These are phyloP conservation scores for Fragum fragum DNA, from an alignment of 2,888 invertebrate species.

Conservation along the genomic window DNA sequence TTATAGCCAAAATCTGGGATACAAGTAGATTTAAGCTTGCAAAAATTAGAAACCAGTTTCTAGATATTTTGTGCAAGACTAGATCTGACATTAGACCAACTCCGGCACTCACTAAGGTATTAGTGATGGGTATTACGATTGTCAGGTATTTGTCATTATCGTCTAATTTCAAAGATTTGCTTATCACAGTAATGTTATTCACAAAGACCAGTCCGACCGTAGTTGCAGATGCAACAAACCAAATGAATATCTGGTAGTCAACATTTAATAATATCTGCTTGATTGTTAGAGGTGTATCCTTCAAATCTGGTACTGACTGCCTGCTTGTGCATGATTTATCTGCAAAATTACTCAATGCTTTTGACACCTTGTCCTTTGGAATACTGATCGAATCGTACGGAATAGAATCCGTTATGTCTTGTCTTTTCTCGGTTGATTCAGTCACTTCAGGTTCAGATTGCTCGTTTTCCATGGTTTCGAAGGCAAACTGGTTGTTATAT, in stretches of 20 bases:
- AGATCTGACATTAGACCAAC: conserved; percentile 56
- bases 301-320: background rate
- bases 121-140: conserved; percentile 55
- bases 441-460: background rate
- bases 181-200: conserved; percentile 65
- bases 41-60: conserved; percentile 46
- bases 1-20: conserved; percentile 35
- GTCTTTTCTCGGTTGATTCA: background rate
- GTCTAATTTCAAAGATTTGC: conserved; percentile 54
- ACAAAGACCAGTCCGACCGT: conserved; percentile 66
- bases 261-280: conserved; percentile 49
- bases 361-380: background rate
- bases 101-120: conserved; percentile 48
- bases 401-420: conserved; percentile 29
- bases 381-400: conserved; percentile 20
- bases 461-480: background rate
- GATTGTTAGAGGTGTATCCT: conserved; percentile 45
- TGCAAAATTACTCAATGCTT: conserved; percentile 2
- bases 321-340: background rate
- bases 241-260: conserved; percentile 63
- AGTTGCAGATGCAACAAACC: conserved; percentile 67
- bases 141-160: conserved; percentile 47
- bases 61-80: conserved; percentile 45
- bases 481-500: conserved; percentile 19
- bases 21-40: conserved; percentile 30